Evolutionary conservation across 30 jellyfish, hydroid and myxozoan species (phyloP).

Genomic region (Turritopsis rubra): DNA sequence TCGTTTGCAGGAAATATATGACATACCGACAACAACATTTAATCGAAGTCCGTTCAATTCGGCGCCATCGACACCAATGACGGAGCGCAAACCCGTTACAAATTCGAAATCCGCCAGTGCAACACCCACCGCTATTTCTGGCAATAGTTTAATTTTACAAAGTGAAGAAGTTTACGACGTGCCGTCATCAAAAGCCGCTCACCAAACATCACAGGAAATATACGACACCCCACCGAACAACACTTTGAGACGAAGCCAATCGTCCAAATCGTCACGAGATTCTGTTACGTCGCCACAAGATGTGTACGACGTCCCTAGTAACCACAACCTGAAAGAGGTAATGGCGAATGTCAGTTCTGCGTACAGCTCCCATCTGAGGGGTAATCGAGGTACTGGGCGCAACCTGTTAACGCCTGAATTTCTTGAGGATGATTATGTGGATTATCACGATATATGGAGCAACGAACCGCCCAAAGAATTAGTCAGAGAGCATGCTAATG

Average conservation of each 20-base stretch:
- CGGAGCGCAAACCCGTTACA: constrained; percentile 5
- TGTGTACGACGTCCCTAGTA: constrained; percentile 44
- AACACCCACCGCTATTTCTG: neutral
- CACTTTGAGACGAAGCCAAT: neutral
- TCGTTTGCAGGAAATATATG: constrained; percentile 13
- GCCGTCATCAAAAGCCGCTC: constrained; percentile 11
- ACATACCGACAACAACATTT: constrained; percentile 26
- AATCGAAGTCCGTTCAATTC: neutral
- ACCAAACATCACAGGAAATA: neutral
- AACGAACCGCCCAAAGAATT: constrained; percentile 78
- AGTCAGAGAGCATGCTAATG: constrained; percentile 66
- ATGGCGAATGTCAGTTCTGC: constrained; percentile 46
- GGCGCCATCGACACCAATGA: constrained; percentile 9
- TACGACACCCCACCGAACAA: constrained; percentile 20
- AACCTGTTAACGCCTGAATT: constrained; percentile 28
- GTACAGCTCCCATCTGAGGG: constrained; percentile 39
- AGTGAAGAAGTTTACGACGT: constrained; percentile 33
- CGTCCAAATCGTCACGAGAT: neutral
- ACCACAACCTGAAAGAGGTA: constrained; percentile 55
- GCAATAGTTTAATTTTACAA: neutral
- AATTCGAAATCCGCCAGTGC: neutral
- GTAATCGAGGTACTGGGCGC: constrained; percentile 21
- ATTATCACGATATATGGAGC: constrained; percentile 87
- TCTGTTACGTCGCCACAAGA: constrained; percentile 11
- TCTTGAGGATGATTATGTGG: constrained; percentile 85